These are phyloP conservation scores for Flabesymbios commensalis DNA, from an alignment of 2,888 invertebrate species.

Conservation along the genomic window DNA sequence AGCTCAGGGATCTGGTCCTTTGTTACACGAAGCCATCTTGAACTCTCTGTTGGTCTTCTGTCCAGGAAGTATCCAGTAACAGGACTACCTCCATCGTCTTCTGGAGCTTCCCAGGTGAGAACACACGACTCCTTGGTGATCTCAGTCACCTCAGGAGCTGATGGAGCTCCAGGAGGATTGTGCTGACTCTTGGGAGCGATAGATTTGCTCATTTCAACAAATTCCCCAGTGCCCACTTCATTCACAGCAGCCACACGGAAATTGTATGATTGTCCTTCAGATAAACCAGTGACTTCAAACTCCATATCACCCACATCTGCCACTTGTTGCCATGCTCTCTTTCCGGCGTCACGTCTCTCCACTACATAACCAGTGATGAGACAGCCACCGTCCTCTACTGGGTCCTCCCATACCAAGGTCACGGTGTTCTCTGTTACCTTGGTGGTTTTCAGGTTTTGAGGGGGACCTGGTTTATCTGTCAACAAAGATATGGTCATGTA, in stretches of 20 bases:
- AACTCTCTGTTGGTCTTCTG: slow-evolving; percentile 10
- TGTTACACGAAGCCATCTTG: slow-evolving; percentile 41
- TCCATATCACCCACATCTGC: slow-evolving; percentile 10
- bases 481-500: neutral
- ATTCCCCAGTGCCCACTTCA: slow-evolving; percentile 76
- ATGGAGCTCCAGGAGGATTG: slow-evolving; percentile 34
- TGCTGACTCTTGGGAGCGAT: slow-evolving; percentile 40
- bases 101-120: slow-evolving; percentile 38
- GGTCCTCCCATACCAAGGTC: slow-evolving; percentile 59
- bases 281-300: slow-evolving; percentile 13
- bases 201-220: slow-evolving; percentile 47
- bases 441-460: slow-evolving; percentile 44
- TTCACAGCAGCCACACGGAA: slow-evolving; percentile 34
- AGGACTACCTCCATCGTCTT: slow-evolving; percentile 40
- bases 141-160: slow-evolving; percentile 31
- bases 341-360: slow-evolving; percentile 67
- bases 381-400: slow-evolving; percentile 58
- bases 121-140: slow-evolving; percentile 36
- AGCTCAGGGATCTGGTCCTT: slow-evolving; percentile 31
- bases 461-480: slow-evolving; percentile 46
- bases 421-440: slow-evolving; percentile 46
- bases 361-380: slow-evolving; percentile 52
- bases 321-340: slow-evolving; percentile 67
- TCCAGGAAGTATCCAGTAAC: slow-evolving; percentile 41
- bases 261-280: slow-evolving; percentile 24